Evolutionary conservation across 2,797 vertebrate species (phyloP).

Genomic region (Craterocephalus amniculus): DNA sequence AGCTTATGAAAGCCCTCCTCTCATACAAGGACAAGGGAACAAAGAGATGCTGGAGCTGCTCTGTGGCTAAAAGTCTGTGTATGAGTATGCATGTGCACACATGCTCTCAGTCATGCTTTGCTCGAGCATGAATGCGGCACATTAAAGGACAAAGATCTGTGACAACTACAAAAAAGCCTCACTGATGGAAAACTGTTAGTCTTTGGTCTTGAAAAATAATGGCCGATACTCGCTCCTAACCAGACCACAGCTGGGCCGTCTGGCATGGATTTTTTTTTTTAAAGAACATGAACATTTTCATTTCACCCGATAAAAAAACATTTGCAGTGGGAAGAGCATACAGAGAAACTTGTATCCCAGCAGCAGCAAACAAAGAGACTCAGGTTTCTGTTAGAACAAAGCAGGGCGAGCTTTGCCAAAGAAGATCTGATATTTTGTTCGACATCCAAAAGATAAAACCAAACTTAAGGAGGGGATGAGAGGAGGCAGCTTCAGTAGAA

Average conservation of each 20-base stretch:
- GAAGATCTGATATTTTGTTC: constrained; percentile 55
- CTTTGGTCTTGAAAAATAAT: constrained; percentile 56
- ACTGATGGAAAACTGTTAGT: constrained; percentile 57
- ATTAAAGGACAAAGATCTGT: constrained; percentile 64
- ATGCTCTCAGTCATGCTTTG: constrained; percentile 37
- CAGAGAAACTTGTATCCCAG: constrained; percentile 8
- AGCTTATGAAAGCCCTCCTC: constrained; percentile 77
- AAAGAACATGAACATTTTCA: constrained; percentile 25
- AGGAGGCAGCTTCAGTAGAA: constrained; percentile 50
- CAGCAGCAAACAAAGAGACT: constrained; percentile 31
- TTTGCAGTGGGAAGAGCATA: neutral
- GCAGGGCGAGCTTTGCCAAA: constrained; percentile 37
- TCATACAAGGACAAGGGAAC: constrained; percentile 81
- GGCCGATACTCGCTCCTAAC: constrained; percentile 45
- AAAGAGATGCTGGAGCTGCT: constrained; percentile 78
- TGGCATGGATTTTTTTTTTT: constrained; percentile 1
- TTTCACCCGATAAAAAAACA: constrained; percentile 20
- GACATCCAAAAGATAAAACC: constrained; percentile 57
- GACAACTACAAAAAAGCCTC: constrained; percentile 67
- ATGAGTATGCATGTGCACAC: constrained; percentile 13
- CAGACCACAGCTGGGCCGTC: constrained; percentile 30
- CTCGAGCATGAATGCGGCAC: constrained; percentile 57
- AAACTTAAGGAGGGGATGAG: constrained; percentile 54
- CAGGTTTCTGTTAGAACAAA: constrained; percentile 43
- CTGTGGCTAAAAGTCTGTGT: constrained; percentile 41